Conservation (phyloP, 2,113 vertebrate genomes). For the Erinaceus europaeus region DNA sequence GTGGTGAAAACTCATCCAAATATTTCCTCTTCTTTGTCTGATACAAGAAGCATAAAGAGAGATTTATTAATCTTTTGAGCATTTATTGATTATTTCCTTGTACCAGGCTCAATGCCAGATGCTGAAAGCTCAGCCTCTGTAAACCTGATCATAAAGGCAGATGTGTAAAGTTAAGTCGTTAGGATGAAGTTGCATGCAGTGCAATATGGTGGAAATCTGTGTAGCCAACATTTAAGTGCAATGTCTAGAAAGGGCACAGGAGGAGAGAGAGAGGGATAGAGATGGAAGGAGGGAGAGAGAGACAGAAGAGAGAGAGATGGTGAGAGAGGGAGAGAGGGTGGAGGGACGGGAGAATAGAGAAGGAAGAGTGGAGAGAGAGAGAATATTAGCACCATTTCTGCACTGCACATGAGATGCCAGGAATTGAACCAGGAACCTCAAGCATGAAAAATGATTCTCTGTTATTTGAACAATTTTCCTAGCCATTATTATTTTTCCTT, state of each 20-base stretch:
- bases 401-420: no score
- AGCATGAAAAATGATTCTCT: no score
- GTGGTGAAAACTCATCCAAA: neutral
- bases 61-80: neutral
- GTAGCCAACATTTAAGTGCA: neutral
- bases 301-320: no score
- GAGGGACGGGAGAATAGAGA: no score
- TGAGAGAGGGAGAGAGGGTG: no score
- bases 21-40: neutral
- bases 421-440: no score
- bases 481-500: no score
- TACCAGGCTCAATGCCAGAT: neutral
- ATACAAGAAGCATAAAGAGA: neutral
- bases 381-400: no score
- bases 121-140: neutral
- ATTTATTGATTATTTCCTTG: neutral
- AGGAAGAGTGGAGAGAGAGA: no score
- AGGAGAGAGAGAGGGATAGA: neutral
- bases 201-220: neutral
- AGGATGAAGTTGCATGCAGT: neutral
- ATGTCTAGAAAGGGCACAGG: no score
- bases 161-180: neutral
- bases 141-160: neutral
- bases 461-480: no score
- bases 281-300: rapidly evolving